phyloP scores from a whole-genome alignment of 2,888 invertebrate species.

The Liodrosophila aerea region DNA sequence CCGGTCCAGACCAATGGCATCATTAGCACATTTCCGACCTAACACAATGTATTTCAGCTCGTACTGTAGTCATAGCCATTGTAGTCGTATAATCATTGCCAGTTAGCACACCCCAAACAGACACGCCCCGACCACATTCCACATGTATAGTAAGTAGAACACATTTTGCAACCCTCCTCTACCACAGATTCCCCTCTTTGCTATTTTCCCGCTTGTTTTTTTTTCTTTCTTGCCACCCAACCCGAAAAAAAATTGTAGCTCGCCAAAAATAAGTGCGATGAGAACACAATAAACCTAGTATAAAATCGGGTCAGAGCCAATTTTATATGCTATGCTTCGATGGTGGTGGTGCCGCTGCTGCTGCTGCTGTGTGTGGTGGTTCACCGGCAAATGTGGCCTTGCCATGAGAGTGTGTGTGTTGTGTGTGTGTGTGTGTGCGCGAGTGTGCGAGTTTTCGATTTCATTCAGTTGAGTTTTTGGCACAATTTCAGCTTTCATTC shows the following conservation, averaged over 20 bases:
- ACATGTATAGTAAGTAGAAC: conserved; percentile 14
- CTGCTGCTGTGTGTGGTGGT: conserved; percentile 51
- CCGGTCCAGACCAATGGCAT: conserved; percentile 9
- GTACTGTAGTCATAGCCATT: not conserved
- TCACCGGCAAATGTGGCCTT: conserved; percentile 16
- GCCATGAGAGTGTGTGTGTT: conserved; percentile 12
- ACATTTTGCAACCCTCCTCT: conserved; percentile 1
- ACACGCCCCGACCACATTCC: conserved; percentile 33
- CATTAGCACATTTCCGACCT: conserved; percentile 34
- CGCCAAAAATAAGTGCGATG: not conserved
- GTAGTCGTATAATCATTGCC: conserved; percentile 5
- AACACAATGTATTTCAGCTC: conserved; percentile 27
- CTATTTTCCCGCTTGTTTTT: conserved; percentile 7
- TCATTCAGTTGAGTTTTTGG: conserved; percentile 65
- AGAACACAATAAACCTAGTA: conserved; percentile 57
- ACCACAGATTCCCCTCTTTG: conserved; percentile 11
- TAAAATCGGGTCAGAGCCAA: conserved; percentile 74
- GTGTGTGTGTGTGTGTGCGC: conserved; percentile 19
- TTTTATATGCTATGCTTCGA: conserved; percentile 56
- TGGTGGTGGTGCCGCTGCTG: conserved; percentile 1
- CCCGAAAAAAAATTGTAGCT: conserved; percentile 18
- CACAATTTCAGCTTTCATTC: conserved; percentile 61
- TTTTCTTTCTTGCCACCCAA: conserved; percentile 34
- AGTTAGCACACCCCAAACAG: conserved; percentile 13
- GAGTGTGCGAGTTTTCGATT: conserved; percentile 60